Percentiles rank a stretch among this genome's conserved stretches.
Conservation (phyloP, 2,113 vertebrate genomes). For the Chrysemys picta region DNA sequence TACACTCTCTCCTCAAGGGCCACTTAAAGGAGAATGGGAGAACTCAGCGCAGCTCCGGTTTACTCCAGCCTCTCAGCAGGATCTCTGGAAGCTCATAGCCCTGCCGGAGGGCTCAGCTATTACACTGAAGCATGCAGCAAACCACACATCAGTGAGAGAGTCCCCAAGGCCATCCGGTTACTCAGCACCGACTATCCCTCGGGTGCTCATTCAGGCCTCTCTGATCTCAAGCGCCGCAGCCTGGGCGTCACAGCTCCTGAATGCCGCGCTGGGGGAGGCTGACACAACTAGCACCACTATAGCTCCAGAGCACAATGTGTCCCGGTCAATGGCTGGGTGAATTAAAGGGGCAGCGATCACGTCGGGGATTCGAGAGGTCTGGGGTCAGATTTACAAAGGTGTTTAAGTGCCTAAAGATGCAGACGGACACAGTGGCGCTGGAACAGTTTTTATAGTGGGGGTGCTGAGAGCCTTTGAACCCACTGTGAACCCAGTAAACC, state of each 20-base stretch:
- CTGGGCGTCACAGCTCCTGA: background rate
- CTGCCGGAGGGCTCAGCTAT: background rate
- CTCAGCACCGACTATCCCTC: background rate
- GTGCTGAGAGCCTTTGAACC: too few relatives aligned
- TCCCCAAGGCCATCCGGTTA: background rate
- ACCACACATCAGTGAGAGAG: background rate
- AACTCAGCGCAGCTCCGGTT: background rate
- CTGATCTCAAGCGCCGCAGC: background rate
- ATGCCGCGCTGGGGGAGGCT: background rate
- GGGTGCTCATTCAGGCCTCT: background rate
- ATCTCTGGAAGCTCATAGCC: accelerated
- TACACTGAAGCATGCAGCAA: background rate
- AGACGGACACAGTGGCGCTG: background rate
- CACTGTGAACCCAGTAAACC: too few relatives aligned
- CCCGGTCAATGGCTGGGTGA: background rate
- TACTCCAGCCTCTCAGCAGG: accelerated
- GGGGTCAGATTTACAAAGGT: background rate
- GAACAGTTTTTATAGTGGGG: too few relatives aligned
- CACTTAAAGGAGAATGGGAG: background rate
- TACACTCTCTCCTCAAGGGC: background rate
- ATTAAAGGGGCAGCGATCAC: too few relatives aligned
- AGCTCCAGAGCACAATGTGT: background rate
- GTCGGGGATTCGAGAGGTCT: background rate
- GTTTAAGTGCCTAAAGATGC: background rate
- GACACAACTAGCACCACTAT: background rate